phyloP scores from a whole-genome alignment of 2,797 vertebrate genomes.

The Crocodylus rhombifer region DNA sequence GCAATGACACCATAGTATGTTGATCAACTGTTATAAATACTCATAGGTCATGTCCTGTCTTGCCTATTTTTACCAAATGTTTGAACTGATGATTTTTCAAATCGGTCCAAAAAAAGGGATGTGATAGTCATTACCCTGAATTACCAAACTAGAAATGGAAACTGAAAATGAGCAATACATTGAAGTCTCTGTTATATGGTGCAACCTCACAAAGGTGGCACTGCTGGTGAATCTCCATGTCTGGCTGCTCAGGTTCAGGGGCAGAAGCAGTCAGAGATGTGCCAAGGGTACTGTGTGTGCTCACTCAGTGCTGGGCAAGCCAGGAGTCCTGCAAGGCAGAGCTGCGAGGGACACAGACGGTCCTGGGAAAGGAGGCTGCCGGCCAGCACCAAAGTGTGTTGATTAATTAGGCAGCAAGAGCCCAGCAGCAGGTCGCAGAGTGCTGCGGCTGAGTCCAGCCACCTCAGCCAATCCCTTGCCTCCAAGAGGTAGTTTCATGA shows the following conservation, averaged over 20 bases:
- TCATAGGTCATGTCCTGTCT: background rate
- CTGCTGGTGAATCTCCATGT: background rate
- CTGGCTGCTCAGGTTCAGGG: background rate
- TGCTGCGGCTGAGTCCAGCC: background rate
- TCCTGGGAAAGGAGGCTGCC: too few relatives aligned
- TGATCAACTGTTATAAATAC: background rate
- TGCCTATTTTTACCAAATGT: background rate
- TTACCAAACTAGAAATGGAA: background rate
- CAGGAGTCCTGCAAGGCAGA: background rate
- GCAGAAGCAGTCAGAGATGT: background rate
- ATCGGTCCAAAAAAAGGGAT: background rate
- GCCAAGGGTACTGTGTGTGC: background rate
- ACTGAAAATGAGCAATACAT: background rate
- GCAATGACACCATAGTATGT: background rate
- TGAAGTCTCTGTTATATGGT: background rate
- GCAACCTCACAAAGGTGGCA: background rate
- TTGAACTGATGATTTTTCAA: background rate
- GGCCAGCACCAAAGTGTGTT: background rate
- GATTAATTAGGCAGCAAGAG: background rate
- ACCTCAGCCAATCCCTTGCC: background rate
- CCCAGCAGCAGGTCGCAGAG: background rate
- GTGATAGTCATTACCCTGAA: background rate
- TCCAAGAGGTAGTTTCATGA: background rate
- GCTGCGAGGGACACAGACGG: background rate
- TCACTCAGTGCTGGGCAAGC: background rate